Base-by-base conservation (phyloP, 1,140 invertebrate genomes). In the Monomorium pharaonis region DNA sequence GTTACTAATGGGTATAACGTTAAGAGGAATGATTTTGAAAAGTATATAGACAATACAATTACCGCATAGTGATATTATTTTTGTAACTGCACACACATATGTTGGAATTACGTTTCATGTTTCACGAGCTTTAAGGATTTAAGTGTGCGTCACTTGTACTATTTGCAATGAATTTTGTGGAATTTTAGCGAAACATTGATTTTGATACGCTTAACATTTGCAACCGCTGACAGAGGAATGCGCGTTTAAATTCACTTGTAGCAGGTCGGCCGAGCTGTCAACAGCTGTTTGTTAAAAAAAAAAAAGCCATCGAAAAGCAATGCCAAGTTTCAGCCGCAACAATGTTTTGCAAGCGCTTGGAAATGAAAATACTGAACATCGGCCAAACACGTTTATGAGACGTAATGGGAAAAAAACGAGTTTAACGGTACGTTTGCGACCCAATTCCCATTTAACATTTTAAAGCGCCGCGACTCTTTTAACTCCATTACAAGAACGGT, bases 361-460 rank as follows among this genome's bases (percentile, higher is more conserved):
- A 58, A 74, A 83, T 74, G 78, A 74, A 83, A 83, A 83, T 72
- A 83, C 67, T 30, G 78, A 56, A 80, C 77, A 70, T 33, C 18
- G 65, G 7, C 78, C 24, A 47, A 58, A 44, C 24, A n/a, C 78
- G 27, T 58, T 80, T 80, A 80, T 80, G 21, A 21, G 37, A 30
- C 16, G 37, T 81, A 72, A 81, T 72, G 67, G 27, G n/a, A 72
- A 81, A 70, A 81, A 72, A 80, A 83, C 27, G 78, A 83, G 27
- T 74, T 83, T 83, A 58, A 74, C 78, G 67, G 37, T 72, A 72
- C 67, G 67, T 72, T 74, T 83, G 78, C 33, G 67, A 83, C 78
- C 67, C 37, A 83, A 83, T 83, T 83, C 37, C 51, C 67, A 83
- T 83, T 83, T 83, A 72, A 83, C 51, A 72, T 83, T 72, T 83